These are phyloP conservation scores for Chrosomus eos DNA, from an alignment of 2,797 vertebrate species.

Conservation along the genomic window DNA sequence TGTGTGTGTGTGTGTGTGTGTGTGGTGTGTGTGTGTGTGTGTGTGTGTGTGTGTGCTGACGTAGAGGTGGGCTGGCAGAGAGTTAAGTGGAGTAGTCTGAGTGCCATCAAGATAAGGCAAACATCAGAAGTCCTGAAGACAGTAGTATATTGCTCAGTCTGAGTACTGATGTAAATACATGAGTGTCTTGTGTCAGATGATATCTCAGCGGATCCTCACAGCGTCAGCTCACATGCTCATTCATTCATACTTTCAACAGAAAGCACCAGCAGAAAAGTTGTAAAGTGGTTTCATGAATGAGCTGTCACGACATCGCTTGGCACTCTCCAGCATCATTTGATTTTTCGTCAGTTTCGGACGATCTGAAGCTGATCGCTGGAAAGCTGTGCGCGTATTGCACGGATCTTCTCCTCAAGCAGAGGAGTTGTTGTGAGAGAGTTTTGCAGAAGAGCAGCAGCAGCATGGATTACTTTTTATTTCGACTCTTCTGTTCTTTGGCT, in stretches of 20 bases:
- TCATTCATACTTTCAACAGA: slow-evolving; percentile 60
- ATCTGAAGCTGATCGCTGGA: slow-evolving; percentile 68
- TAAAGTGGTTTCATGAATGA: slow-evolving; percentile 68
- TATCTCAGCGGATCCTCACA: slow-evolving; percentile 25
- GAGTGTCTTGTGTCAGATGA: slow-evolving; percentile 32
- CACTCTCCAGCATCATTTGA: slow-evolving; percentile 55
- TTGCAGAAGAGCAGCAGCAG: slow-evolving; percentile 50
- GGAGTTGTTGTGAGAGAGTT: slow-evolving; percentile 43
- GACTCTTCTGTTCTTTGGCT: slow-evolving; percentile 70
- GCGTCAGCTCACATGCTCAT: slow-evolving; percentile 1
- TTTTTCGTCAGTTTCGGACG: slow-evolving; percentile 58
- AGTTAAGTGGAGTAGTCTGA: slow-evolving; percentile 75
- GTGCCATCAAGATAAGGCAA: slow-evolving; percentile 70
- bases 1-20: neutral
- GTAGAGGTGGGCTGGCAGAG: slow-evolving; percentile 81
- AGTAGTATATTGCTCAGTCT: slow-evolving; percentile 62
- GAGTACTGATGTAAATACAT: slow-evolving; percentile 31
- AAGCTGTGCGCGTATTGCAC: slow-evolving; percentile 44
- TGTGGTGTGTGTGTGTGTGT: neutral
- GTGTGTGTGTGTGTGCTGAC: slow-evolving; percentile 68
- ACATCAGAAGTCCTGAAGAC: slow-evolving; percentile 71
- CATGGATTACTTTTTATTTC: slow-evolving; percentile 73
- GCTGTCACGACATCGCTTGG: slow-evolving; percentile 47
- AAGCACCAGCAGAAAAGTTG: slow-evolving; percentile 35
- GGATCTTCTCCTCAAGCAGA: slow-evolving; percentile 25